Conservation (phyloP, 2,888 invertebrate species). For the Hymenopus coronatus region DNA sequence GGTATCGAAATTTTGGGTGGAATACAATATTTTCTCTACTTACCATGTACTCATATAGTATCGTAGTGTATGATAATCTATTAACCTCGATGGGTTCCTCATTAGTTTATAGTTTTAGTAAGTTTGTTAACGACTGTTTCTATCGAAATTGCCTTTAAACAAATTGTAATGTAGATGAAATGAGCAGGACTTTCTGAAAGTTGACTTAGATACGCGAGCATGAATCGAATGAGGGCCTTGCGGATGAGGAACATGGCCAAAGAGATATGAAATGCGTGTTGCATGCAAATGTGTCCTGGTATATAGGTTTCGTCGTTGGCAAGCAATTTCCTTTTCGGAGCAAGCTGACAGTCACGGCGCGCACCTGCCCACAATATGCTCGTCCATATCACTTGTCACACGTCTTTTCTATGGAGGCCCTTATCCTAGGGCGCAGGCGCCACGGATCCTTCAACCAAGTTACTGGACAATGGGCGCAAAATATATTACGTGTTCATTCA, state of each 20-base stretch:
- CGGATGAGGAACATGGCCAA: neutral
- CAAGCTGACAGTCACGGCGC: neutral
- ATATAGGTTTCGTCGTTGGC: neutral
- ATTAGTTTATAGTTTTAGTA: too few relatives aligned
- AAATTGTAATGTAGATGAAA: too few relatives aligned
- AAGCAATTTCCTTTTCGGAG: conserved; percentile 4
- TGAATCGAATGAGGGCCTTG: neutral
- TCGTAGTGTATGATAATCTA: too few relatives aligned
- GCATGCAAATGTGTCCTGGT: neutral
- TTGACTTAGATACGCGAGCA: neutral
- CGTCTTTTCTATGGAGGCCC: neutral
- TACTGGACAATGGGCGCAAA: conserved; percentile 9
- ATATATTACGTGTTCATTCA: neutral
- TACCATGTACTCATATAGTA: too few relatives aligned
- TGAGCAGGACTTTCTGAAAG: too few relatives aligned
- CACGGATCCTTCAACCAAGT: neutral
- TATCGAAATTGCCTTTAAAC: too few relatives aligned
- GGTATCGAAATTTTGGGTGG: too few relatives aligned
- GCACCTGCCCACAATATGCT: neutral
- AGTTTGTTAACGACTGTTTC: too few relatives aligned
- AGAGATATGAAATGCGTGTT: neutral
- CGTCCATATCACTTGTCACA: conserved; percentile 16
- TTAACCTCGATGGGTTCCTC: too few relatives aligned
- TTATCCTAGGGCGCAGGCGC: neutral
- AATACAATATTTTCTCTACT: too few relatives aligned